Percentiles rank a stretch among this genome's conserved stretches.
These are phyloP conservation scores for Typhlichthys eigenmanni DNA, from an alignment of 2,797 vertebrate species.

Conservation along the genomic window DNA sequence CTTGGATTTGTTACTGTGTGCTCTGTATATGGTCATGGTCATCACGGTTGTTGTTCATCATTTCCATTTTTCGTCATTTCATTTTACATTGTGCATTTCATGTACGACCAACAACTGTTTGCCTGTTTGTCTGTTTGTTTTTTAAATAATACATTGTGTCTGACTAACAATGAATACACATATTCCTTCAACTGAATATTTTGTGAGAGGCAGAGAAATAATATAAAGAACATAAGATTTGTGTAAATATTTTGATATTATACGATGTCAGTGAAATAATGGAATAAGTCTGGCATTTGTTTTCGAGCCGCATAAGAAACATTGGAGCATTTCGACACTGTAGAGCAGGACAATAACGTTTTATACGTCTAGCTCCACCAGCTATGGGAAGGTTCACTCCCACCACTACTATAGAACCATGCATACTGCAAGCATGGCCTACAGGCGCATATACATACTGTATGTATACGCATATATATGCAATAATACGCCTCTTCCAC, in stretches of 20 bases:
- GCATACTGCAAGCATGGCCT: slow-evolving; percentile 15
- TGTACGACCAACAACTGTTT: neutral
- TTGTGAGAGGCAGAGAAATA: neutral
- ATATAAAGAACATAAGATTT: neutral
- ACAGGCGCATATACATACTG: slow-evolving; percentile 5
- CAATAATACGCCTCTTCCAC: slow-evolving; percentile 27
- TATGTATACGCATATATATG: slow-evolving; percentile 28
- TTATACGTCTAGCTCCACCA: slow-evolving; percentile 41
- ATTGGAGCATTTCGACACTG: neutral
- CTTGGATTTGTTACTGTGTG: slow-evolving; percentile 37
- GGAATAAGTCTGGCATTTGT: neutral
- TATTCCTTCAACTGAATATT: neutral
- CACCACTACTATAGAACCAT: slow-evolving; percentile 34
- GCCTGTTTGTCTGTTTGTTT: neutral
- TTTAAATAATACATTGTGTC: neutral
- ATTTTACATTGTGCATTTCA: neutral
- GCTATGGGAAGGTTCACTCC: slow-evolving; percentile 55
- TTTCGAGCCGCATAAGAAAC: neutral
- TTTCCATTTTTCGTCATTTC: neutral
- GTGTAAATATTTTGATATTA: neutral
- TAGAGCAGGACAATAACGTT: neutral
- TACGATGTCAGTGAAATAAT: neutral
- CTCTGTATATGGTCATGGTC: neutral
- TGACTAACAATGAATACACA: neutral
- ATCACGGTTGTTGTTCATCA: neutral